Conservation (phyloP, 2,113 vertebrate species). For the Apodemus sylvaticus region DNA sequence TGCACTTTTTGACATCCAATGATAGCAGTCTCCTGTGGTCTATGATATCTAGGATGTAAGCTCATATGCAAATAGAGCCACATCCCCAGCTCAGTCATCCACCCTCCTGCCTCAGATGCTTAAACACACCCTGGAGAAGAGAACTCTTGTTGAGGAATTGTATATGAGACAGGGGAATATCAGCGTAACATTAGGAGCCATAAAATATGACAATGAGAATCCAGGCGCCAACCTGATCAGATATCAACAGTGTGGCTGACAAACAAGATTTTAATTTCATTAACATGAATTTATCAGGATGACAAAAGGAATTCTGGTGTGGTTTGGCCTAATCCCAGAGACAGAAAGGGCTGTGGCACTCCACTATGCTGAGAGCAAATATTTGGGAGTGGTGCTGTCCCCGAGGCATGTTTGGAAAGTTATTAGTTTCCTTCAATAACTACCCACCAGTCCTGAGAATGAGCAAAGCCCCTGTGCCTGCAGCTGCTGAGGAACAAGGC, state of each 20-base stretch:
- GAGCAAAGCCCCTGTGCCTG: not conserved
- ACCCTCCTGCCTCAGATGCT: not conserved
- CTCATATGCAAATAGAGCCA: rapidly evolving
- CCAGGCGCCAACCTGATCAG: not conserved
- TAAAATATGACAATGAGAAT: not conserved
- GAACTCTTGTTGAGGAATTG: not conserved
- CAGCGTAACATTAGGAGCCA: not conserved
- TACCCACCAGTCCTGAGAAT: not conserved
- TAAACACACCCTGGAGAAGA: not conserved
- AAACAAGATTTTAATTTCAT: not conserved
- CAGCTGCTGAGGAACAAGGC: too few species aligned
- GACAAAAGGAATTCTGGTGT: not conserved
- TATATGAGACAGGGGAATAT: not conserved
- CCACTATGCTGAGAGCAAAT: not conserved
- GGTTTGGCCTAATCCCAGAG: not conserved
- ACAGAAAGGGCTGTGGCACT: not conserved
- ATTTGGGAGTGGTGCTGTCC: not conserved
- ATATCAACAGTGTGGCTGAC: not conserved
- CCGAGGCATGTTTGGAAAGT: not conserved
- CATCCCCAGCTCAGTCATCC: not conserved
- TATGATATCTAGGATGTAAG: not conserved
- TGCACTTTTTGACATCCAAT: not conserved
- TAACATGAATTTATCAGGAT: not conserved
- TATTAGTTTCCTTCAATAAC: not conserved
- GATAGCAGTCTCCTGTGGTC: not conserved